Percentiles rank a stretch among this genome's conserved stretches.
These are phyloP conservation scores for Acanthurus leucopareius DNA, from an alignment of 2,797 vertebrate genomes.

Conservation along the genomic window DNA sequence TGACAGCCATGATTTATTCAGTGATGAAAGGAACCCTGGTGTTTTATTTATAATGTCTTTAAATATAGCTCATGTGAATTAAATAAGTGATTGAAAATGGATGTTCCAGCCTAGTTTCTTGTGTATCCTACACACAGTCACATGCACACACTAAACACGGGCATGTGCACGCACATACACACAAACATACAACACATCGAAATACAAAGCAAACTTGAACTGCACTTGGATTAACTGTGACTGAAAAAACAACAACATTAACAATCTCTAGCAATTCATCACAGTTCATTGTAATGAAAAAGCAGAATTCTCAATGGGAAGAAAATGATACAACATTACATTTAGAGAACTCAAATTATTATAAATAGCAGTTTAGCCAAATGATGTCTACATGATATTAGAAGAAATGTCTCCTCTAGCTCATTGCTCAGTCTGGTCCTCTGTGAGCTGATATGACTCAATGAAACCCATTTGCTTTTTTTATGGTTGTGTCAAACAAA, in stretches of 20 bases:
- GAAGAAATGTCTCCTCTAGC: constrained; percentile 6
- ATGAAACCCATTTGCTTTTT: background rate
- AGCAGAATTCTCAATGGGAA: background rate
- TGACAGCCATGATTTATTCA: constrained; percentile 79
- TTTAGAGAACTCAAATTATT: constrained; percentile 2
- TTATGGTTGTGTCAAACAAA: constrained; percentile 1
- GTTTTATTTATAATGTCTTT: constrained; percentile 82
- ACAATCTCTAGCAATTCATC: background rate
- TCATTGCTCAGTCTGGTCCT: constrained; percentile 13
- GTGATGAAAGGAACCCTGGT: constrained; percentile 76
- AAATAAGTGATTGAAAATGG: constrained; percentile 76
- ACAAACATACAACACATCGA: constrained; percentile 5
- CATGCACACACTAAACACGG: background rate
- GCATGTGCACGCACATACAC: constrained; percentile 13
- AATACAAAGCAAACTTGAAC: background rate
- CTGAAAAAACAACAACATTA: background rate
- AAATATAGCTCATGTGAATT: constrained; percentile 81
- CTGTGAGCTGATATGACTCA: background rate
- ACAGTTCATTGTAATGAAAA: background rate
- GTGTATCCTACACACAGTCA: constrained; percentile 23
- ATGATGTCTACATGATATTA: background rate
- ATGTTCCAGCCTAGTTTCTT: constrained; percentile 69
- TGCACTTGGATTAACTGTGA: background rate
- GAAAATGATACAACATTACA: background rate
- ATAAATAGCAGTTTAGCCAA: constrained; percentile 6